Percentiles rank a stretch among this genome's conserved stretches.
These are phyloP conservation scores for Nannobrachium achirus DNA, from an alignment of 2,113 vertebrate genomes.

Conservation along the genomic window DNA sequence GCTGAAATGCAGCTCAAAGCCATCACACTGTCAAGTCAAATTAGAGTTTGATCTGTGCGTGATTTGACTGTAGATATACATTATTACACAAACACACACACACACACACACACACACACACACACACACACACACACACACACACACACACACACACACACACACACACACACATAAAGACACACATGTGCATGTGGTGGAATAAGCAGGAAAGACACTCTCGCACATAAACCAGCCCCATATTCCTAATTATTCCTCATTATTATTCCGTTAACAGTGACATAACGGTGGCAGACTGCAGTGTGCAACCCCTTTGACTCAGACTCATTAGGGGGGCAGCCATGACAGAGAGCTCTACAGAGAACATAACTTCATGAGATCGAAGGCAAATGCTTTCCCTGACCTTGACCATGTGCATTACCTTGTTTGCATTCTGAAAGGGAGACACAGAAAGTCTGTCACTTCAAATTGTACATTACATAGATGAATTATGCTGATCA, in stretches of 20 bases:
- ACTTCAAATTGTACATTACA: no score
- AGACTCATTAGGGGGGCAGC: constrained; percentile 30
- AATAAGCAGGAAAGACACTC: background rate
- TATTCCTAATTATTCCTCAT: background rate
- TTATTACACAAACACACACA: no score
- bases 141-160: background rate
- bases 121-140: constrained; percentile 1
- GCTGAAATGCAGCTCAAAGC: background rate
- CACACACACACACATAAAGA: background rate
- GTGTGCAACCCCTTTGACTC: constrained; percentile 12
- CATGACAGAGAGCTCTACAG: constrained; percentile 16
- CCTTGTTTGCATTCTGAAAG: no score
- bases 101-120: constrained; percentile 1
- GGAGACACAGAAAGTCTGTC: no score
- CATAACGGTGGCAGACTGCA: constrained; percentile 6
- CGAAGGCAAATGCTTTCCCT: no score
- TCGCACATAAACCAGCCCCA: background rate
- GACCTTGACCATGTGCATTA: no score
- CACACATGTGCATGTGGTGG: background rate
- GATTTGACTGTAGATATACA: background rate
- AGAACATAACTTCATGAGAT: no score
- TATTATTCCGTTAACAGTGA: constrained; percentile 3
- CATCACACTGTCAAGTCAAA: background rate
- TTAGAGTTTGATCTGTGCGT: background rate
- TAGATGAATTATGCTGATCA: no score